Base-by-base conservation (phyloP, 2,113 vertebrate species). In the Gasterosteus aculeatus region DNA sequence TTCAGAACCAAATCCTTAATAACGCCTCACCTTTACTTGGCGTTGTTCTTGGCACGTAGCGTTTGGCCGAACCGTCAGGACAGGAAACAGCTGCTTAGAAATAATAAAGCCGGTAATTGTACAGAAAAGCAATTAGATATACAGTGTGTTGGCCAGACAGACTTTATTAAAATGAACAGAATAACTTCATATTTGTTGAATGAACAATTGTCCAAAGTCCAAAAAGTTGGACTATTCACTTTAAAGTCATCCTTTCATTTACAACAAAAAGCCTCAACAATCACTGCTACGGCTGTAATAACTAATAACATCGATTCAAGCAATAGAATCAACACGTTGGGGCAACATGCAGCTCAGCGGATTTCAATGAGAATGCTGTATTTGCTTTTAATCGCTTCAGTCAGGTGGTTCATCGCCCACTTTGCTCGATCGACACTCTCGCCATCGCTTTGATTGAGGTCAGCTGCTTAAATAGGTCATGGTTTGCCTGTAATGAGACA, bases 391-490 rank as follows among this genome's bases (percentile, higher is more conserved):
- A 71, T 64, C 26, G 57, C 1, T 31, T 44, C 41, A 31, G 15
- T 33, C 63, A 7, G 61, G 58, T 80, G 56, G 22, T 26, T 33
- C 41, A 61, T 74, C n/a, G 9, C 75, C 47, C 63, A 72, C 72
- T 72, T 83, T 69, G 38, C 8, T 15, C 70, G 54, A 84, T 83
- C 61, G n/a, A 82, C 78, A 72, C 69, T 82, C 76, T 66, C 68
- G 2, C 80, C 83, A 35, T 58, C 77, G 77, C 77, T 90, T 82
- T 86, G 83, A 88, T 86, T 65, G 81, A 80, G 77, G 81, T 89
- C 79, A 89, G 77, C 78, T 66, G 78, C 75, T 57, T 74, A 89
- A 88, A 82, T 87, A 85, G 82, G 77, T 85, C 78, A 80, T 53
- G 49, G 38, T 83, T 85, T 49, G 62, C 53, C 72, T 78, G 88